Evolutionary conservation across 2,113 vertebrate species (phyloP).

Genomic region (Leptodactylus fuscus): DNA sequence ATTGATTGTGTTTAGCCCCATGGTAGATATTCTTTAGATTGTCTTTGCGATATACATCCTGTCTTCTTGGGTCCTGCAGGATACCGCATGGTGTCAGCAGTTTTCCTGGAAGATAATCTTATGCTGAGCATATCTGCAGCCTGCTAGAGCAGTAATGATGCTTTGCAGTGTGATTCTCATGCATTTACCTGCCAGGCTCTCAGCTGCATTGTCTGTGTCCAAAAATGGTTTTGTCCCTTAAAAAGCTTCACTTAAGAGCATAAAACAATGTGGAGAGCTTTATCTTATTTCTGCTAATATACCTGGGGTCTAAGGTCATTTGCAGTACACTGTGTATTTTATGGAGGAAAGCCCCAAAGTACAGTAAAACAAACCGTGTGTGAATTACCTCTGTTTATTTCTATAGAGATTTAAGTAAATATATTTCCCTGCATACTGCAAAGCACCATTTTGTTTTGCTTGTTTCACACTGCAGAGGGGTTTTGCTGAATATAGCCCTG

Average conservation of each 20-base stretch:
- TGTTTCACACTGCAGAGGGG: no score
- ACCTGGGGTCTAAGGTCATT: background rate
- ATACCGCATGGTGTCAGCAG: constrained; percentile 55
- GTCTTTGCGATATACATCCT: fast-evolving
- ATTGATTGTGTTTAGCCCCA: no score
- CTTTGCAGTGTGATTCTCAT: constrained; percentile 3
- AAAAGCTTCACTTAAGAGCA: background rate
- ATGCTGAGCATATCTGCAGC: background rate
- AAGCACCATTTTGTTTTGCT: background rate
- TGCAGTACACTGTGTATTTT: background rate
- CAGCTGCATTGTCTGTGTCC: background rate
- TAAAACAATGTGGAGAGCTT: background rate
- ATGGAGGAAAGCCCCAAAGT: background rate
- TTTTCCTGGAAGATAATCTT: constrained; percentile 60
- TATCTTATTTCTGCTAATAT: no score
- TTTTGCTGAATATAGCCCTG: no score
- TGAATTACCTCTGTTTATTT: background rate
- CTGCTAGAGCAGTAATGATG: background rate
- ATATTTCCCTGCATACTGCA: background rate
- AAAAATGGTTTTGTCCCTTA: background rate
- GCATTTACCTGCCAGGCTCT: background rate
- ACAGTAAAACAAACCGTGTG: background rate
- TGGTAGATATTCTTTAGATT: constrained; percentile 13
- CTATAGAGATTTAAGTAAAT: background rate
- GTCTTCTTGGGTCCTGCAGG: background rate